Percentiles rank a stretch among this genome's conserved stretches.
phyloP scores from a whole-genome alignment of 2,113 vertebrate genomes.

The Glaucomys volans region DNA sequence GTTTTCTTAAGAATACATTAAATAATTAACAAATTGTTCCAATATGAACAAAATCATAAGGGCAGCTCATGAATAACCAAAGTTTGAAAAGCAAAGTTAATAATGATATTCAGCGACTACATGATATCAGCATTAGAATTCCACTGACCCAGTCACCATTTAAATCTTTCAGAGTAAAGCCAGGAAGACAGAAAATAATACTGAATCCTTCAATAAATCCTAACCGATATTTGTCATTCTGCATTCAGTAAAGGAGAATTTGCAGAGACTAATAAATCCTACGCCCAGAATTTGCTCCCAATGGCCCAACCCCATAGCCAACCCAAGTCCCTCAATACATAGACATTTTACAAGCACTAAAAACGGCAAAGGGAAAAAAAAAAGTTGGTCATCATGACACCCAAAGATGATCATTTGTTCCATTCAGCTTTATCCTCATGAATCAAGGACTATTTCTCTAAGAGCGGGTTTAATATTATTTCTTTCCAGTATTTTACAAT shows the following conservation, averaged over 20 bases:
- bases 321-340: background rate
- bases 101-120: background rate
- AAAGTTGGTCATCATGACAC: background rate
- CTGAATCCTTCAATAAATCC: background rate
- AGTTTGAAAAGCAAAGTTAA: background rate
- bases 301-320: background rate
- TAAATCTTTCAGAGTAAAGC: background rate
- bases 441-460: background rate
- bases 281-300: background rate
- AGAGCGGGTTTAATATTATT: background rate
- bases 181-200: background rate
- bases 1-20: conserved; percentile 32
- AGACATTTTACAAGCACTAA: background rate
- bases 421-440: background rate
- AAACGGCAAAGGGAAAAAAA: background rate
- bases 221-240: background rate
- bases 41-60: background rate
- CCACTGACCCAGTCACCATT: background rate
- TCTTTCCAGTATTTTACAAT: background rate
- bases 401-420: background rate
- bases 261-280: conserved; percentile 21
- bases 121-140: background rate
- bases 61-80: background rate
- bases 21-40: background rate
- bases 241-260: background rate